Base-by-base conservation (phyloP, 2,797 vertebrate genomes). In the Pseudomugil tenellus region DNA sequence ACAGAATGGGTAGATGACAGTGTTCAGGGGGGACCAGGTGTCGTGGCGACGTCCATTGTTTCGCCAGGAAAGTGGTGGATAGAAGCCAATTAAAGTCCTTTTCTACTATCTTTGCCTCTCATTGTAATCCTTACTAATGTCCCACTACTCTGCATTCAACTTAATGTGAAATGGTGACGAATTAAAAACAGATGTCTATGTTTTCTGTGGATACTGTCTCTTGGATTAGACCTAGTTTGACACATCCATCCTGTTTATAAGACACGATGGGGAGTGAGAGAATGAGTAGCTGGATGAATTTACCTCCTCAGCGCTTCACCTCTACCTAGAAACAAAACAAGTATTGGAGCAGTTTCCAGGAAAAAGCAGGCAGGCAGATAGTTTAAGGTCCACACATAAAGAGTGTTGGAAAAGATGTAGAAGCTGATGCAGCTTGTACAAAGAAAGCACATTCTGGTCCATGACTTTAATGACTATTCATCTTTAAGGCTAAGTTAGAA, bases 151-250 rank as follows among this genome's bases (percentile, higher is more conserved):
- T n/a, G 29, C 43, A 67, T 54, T 61, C 56, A 3, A 37, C 60
- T 60, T 41, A 32, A 28, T 31, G 21, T 69, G 71, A 79, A 77
- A 63, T 41, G 34, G 54, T 77, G 57, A 60, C 68, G 43, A 80
- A 90, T 85, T 32, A 76, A 72, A 77, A 65, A 35, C 81, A 86
- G 25, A 61, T 87, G 77, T 46, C 57, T 69, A 10, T 59, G 56
- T 72, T 79, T 84, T 54, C 62, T 79, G 55, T 16, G 51, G 55
- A 54, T 69, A 49, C 60, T 75, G 67, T 70, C 60, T 66, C 49
- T 28, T 53, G 34, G 64, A 74, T 73, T 67, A 41, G 41, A 35
- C 53, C 37, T n/a, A 35, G 31, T 60, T 57, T 58, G 54, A 52
- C 46, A n/a, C 52, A 55, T 39, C 19, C 35, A 29, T 59, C 51